Evolutionary conservation across 2,888 invertebrate genomes (phyloP).

Genomic region (Temnothorax ravouxi): DNA sequence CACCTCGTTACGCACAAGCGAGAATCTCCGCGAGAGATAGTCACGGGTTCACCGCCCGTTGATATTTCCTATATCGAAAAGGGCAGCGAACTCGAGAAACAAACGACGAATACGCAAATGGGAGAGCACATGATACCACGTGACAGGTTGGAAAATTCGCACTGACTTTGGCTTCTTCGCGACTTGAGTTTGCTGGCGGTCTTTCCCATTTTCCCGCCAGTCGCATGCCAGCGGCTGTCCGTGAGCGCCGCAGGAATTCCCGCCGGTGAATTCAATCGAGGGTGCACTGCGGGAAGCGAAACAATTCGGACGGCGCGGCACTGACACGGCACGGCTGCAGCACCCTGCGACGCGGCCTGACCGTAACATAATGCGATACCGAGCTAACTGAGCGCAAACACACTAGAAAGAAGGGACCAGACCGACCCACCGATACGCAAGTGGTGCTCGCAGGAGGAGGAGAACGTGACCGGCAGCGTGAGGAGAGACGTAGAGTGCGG

Average conservation of each 20-base stretch:
- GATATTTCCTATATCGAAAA: background rate
- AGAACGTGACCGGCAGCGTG: conserved; percentile 59
- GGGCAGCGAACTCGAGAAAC: conserved; percentile 3
- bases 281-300: conserved; percentile 20
- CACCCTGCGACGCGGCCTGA: conserved; percentile 59
- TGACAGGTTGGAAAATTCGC: conserved; percentile 20
- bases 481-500: conserved; percentile 44
- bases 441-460: conserved; percentile 59
- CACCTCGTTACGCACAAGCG: conserved; percentile 16
- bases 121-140: background rate
- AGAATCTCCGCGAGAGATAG: background rate
- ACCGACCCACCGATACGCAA: conserved; percentile 49
- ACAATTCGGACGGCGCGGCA: conserved; percentile 36
- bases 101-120: background rate
- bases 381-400: conserved; percentile 74
- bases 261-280: conserved; percentile 40
- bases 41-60: background rate
- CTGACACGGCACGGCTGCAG: conserved; percentile 44
- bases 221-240: conserved; percentile 64
- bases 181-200: conserved; percentile 82
- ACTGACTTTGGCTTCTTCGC: conserved; percentile 82
- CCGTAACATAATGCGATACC: conserved; percentile 79
- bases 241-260: conserved; percentile 61
- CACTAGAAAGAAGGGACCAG: conserved; percentile 61
- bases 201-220: conserved; percentile 80